phyloP scores from a whole-genome alignment of 64 coral and sea anemone genomes.

The Cladopsammia gracilis region DNA sequence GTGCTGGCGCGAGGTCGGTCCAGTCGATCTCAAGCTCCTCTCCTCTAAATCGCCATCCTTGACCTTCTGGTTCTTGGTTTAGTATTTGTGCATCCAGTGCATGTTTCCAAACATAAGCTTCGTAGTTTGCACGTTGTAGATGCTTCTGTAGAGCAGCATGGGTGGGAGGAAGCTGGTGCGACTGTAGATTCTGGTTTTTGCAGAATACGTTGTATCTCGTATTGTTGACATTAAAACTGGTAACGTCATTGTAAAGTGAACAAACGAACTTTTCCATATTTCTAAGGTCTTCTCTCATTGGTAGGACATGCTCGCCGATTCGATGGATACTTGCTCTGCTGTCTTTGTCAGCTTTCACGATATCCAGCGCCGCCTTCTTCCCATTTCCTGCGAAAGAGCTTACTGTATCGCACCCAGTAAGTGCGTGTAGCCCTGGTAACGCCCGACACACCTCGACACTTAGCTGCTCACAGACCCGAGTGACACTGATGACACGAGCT shows the following conservation, averaged over 20 bases:
- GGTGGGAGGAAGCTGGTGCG: constrained; percentile 58
- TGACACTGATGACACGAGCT: constrained; percentile 19
- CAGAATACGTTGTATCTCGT: constrained; percentile 68
- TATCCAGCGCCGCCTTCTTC: constrained; percentile 65
- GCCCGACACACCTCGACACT: constrained; percentile 31
- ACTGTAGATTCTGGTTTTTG: constrained; percentile 64
- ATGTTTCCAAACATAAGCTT: constrained; percentile 72
- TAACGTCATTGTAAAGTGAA: constrained; percentile 58
- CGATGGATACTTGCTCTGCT: constrained; percentile 26
- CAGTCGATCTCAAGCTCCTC: constrained; percentile 38
- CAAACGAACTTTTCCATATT: constrained; percentile 73
- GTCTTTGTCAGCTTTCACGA: constrained; percentile 46
- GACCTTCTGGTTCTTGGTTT: constrained; percentile 52
- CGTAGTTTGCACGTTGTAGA: constrained; percentile 62
- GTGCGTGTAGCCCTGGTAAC: constrained; percentile 28
- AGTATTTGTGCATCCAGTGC: constrained; percentile 34
- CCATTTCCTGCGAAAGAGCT: constrained; percentile 48
- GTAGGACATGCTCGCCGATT: constrained; percentile 57
- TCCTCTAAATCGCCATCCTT: constrained; percentile 47
- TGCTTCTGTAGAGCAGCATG: constrained; percentile 69
- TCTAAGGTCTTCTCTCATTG: constrained; percentile 61
- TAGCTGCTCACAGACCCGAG: constrained; percentile 35
- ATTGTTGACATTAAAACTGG: constrained; percentile 17
- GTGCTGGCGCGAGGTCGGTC: constrained; percentile 28
- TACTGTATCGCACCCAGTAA: constrained; percentile 30